A percentile compares a stretch with the other conserved stretches of the same genome.
Evolutionary conservation across 2,888 invertebrate genomes (phyloP).

Genomic region (Osmoderma eremita): DNA sequence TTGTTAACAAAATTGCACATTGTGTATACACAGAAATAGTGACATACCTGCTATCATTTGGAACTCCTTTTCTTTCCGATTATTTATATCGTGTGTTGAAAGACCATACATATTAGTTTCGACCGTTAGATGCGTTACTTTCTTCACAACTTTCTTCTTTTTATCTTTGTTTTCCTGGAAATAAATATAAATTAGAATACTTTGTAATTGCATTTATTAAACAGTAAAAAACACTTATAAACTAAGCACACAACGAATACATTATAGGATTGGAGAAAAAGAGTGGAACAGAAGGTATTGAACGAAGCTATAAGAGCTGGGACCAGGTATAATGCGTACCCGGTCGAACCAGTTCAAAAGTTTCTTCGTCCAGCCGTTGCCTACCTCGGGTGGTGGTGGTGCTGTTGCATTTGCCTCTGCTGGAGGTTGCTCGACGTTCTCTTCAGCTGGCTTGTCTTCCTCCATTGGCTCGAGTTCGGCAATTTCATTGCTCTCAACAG

Average conservation of each 20-base stretch:
- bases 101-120: conserved; percentile 78
- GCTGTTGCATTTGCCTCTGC: conserved; percentile 52
- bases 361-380: conserved; percentile 65
- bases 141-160: conserved; percentile 80
- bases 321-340: conserved; percentile 62
- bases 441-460: conserved; percentile 57
- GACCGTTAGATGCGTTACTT: conserved; percentile 85
- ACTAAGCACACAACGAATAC: conserved; percentile 34
- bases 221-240: conserved; percentile 3
- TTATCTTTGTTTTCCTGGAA: conserved; percentile 72
- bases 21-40: background rate
- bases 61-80: conserved; percentile 74
- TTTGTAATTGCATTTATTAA: background rate
- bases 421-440: conserved; percentile 56
- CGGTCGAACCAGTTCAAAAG: conserved; percentile 65
- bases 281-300: conserved; percentile 43
- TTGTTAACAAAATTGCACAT: background rate
- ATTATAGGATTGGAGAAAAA: conserved; percentile 47
- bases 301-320: conserved; percentile 41
- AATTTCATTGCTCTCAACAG: conserved; percentile 79
- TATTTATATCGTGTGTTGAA: conserved; percentile 76
- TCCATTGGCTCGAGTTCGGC: conserved; percentile 62
- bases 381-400: conserved; percentile 60
- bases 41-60: conserved; percentile 61
- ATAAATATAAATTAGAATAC: conserved; percentile 11